Evolutionary conservation across 1,140 invertebrate species (phyloP), one percentile per base, ranked within the genome.

Genomic region (Brachionus koreanus): DNA sequence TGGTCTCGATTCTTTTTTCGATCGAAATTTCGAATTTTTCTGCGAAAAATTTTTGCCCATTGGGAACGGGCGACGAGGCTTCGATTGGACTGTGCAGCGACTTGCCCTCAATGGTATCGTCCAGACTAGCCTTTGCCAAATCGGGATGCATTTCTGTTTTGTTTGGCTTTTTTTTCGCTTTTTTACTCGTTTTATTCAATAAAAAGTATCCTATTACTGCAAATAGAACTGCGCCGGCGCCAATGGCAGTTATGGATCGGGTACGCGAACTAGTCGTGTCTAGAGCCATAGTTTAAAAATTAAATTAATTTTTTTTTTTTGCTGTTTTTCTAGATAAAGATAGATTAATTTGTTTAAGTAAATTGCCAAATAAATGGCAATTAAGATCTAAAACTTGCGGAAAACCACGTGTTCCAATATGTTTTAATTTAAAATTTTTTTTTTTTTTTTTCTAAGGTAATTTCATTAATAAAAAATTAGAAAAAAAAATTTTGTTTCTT

Each of bases 201-300:
- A 79, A 61, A 23, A 79, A 61, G 33, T 61, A 79, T 42, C 76
- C 61, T 12, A 79, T 63, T 29, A 79, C 49, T 35, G 76, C 76
- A 42, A 79, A 65, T 25, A 79, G 23, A 37, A 65, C 76, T 39
- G 76, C 76, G 16, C 76, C 76, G 57, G 76, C 76, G 16, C 76
- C 76, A 79, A 79, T 57, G 16, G 61, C 49, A 61, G 76, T 61
- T 23, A 79, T 57, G 52, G 76, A 57, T 39, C 76, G 25, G 19
- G 76, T 79, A 13, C 76, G 19, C 57, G 76, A 79, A 79, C 61
- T 74, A 25, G 39, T 74, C 19, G 39, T 61, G 76, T 79, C 76
- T 79, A 79, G 76, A 79, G 76, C 76, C 76, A 79, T 79, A 75
- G 63, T 67, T 75, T 29, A 75, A 75, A 75, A 46, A 39, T 46